Evolutionary conservation across 2,797 vertebrate species (phyloP), one percentile per base, ranked within the genome.

Genomic region (Strix occidentalis): DNA sequence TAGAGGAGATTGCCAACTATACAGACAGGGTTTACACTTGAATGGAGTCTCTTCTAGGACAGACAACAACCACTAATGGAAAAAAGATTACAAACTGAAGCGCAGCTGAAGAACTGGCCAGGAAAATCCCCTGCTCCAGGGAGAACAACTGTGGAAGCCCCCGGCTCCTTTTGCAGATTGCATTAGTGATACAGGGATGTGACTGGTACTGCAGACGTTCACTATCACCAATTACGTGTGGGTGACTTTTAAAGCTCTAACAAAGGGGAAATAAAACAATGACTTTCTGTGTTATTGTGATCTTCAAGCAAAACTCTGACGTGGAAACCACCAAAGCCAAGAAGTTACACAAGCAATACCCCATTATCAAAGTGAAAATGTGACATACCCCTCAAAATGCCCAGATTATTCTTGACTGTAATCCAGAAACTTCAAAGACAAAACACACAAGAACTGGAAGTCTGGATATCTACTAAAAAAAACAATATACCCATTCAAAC

Each of bases 361-460:
- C 51, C 58, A 61, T 89, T 95, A 96, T 92, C 61, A 80, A 87
- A 94, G 85, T n/a, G 54, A 92, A 94, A 96, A 97, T 48, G 57
- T 60, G 68, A 66, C 15, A 9, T 61, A 71, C 16, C 58, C 60
- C 37, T 91, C 37, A 89, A 93, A 89, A 94, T 84, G 61, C 64
- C 77, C 82, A 91, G 48, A 93, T 87, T 88, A 89, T 91, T 95
- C 66, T 95, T 94, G 94, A 89, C 88, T 84, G 51, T 65, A 88
- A 91, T 93, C 91, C 93, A 96, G 87, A 92, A 88, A 95, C 94
- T 96, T 96, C 91, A 95, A 96, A 95, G 95, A 81, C 68, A 87
- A 94, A 91, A 68, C 46, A 94, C 70, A 94, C 51, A 96, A 95
- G 89, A 65, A 91, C 84, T 89, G 93, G 92, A 96, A 90, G 80